Evolutionary conservation across 2,888 invertebrate genomes (phyloP), one percentile per base, ranked within the genome.

Genomic region (Spodoptera littoralis): DNA sequence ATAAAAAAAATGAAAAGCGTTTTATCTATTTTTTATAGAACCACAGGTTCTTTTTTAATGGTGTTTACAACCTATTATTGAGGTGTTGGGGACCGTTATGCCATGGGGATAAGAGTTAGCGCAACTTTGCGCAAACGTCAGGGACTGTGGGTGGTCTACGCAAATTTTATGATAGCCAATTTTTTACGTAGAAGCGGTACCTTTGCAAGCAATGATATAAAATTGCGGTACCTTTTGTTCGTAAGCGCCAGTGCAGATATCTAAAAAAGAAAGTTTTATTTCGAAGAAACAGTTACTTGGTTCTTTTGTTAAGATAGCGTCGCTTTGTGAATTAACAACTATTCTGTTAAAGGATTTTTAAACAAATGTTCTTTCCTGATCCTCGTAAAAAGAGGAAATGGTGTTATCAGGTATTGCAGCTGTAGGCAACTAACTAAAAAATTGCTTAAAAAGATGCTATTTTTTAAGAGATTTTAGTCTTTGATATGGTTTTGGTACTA

Each of bases 231-330:
- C 75, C 83, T 92, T 9, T 91, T 92, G 84, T 81, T 74, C 71
- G 67, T 66, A 84, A 86, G 86, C 90, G 88, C 87, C 86, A 84
- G 79, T 80, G 76, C 79, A 64, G 77, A 83, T 81, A 84, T 83
- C 73, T 85, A 80, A 86, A 70, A 63, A 76, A 87, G 89, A 92
- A 91, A 92, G 88, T 91, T 92, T 92, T 89, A 89, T 93, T 91
- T 86, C 72, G 41, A 61, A 62, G 81, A 86, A 91, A 90, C 88
- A 89, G 92, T 92, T 92, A 91, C 27, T 13, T 48, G 22, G 66
- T 64, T 79, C 66, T 80, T 83, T 82, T 36, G 36, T 36, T 6
- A 2, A 9, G 36, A 81, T 81, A 79, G 27, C 65, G 61, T 49
- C 59, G 44, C 54, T 69, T 73, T 65, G 53, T 67, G 66, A 80